Base-by-base conservation (phyloP, 2,113 vertebrate species). In the Tupaia chinensis region DNA sequence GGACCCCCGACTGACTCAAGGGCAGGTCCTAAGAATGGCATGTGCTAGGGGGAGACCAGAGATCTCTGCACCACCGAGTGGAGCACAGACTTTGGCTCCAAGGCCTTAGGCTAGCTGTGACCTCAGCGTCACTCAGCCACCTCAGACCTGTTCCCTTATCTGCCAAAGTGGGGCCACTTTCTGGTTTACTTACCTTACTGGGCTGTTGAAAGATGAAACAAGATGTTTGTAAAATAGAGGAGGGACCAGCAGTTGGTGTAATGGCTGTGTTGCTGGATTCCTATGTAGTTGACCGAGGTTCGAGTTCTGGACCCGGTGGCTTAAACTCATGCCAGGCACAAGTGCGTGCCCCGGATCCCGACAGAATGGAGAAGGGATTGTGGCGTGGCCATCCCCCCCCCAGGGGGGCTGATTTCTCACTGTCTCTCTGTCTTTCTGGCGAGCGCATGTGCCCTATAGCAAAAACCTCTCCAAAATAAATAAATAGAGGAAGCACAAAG, bases 141-240 rank as follows among this genome's bases (percentile, higher is more conserved):
- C 29, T 82, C 25, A 79, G 76, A 79, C 90, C 76, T 80, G 80
- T 27, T 70, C 95, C 77, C 54, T 93, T 65, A 82, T 61, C 93
- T 91, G 92, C 90, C 85, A 53, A 61, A 87, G 74, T 5, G 2
- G 44, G 72, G 76, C 44, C 80, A 54, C 32, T 34, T 91, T 63
- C 78, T 83, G 92, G 72, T 13, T 83, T 84, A 82, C 80, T 95
- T 94, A 86, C 69, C 77, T 19, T 32, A 69, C 69, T 60, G 2
- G 54, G 80, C 80, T 87, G 29, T 89, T 83, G 56, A 32, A 66
- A 88, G 76, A 97, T 89, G 73, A 95, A 92, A 95, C 83, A 76
- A 96, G 82, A 94, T n/a, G 53, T 85, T 70, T 83, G 22, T 78
- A 87, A 89, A 78, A 44, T 44, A 44, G 44, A 44, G 44, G 44